phyloP scores from a whole-genome alignment of 1,140 invertebrate species.

The Amphibalanus amphitrite region DNA sequence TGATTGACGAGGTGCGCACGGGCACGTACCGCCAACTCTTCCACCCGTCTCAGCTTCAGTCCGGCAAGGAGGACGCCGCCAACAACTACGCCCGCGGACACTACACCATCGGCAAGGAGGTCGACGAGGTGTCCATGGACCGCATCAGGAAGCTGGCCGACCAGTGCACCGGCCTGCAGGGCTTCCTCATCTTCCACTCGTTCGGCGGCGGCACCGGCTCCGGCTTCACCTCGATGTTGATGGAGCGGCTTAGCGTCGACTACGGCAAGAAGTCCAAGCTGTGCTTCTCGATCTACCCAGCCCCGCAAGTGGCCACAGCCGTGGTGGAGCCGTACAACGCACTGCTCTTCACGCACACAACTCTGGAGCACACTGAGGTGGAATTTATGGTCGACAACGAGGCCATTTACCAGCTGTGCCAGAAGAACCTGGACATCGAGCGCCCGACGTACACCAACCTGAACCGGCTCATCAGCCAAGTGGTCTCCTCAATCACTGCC shows the following conservation, averaged over 20 bases:
- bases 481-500: slow-evolving; percentile 37
- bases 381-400: slow-evolving; percentile 52
- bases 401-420: slow-evolving; percentile 50
- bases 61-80: slow-evolving; percentile 45
- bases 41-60: slow-evolving; percentile 69
- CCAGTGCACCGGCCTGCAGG: slow-evolving; percentile 60
- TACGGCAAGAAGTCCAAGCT: slow-evolving; percentile 40
- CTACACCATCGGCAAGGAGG: slow-evolving; percentile 43
- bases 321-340: slow-evolving; percentile 52
- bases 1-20: slow-evolving; percentile 65
- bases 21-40: slow-evolving; percentile 68
- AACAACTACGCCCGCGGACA: slow-evolving; percentile 57
- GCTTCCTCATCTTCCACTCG: slow-evolving; percentile 36
- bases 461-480: slow-evolving; percentile 35
- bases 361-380: slow-evolving; percentile 46
- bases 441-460: slow-evolving; percentile 37
- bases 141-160: slow-evolving; percentile 45
- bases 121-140: slow-evolving; percentile 28
- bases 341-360: slow-evolving; percentile 46
- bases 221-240: slow-evolving; percentile 34
- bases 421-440: slow-evolving; percentile 40
- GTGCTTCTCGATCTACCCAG: slow-evolving; percentile 39
- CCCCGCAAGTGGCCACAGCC: slow-evolving; percentile 36
- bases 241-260: slow-evolving; percentile 33
- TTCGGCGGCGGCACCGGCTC: slow-evolving; percentile 37